Base-by-base conservation (phyloP, 2,113 vertebrate species). In the Myrmecobius fasciatus region DNA sequence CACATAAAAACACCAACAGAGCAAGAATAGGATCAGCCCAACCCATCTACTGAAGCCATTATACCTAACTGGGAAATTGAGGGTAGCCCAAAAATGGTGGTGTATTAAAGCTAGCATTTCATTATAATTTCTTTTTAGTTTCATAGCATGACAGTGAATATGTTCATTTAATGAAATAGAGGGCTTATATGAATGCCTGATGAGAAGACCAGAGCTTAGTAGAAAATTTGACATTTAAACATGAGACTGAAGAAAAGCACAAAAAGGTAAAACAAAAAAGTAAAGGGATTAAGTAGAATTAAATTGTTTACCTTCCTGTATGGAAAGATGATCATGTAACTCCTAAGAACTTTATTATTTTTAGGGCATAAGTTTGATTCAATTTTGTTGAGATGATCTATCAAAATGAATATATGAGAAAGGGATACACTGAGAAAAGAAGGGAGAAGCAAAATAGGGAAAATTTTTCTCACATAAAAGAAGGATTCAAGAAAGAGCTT, bases 51-150 rank as follows among this genome's bases (percentile, higher is more conserved):
- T 89, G 4, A 7, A 89, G 47, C n/a, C 3, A 56, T 43, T 92
- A 91, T 83, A 94, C 14, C n/a, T n/a, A 25, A 96, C 25, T 0
- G 92, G 89, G 53, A 91, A 95, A 91, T 36, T 89, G 46, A 94
- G 89, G 92, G 36, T 1, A 5, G 8, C 92, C 12, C 8, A 91
- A 91, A 91, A 53, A 7, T 83, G 6, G 4, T 0, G 25, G 88
- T 92, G 53, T 52, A 48, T 89, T 90, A 54, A 96, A 67, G 36
- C 31, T 36, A 36, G 31, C 10, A 67, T 67, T 67, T 67, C 60
- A n/a, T 67, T 36, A 67, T 36, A 67, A 6, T n/a, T 75, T n/a
- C 20, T 75, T 75, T 75, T 75, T 75, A 75, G 17, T 43, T 75
- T 75, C 67, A 75, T 5, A 75, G 67, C 36, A 75, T 75, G 67